Evolutionary conservation across 1,140 invertebrate genomes (phyloP), one percentile per base, ranked within the genome.

Genomic region (Macrocentrus cingulum): DNA sequence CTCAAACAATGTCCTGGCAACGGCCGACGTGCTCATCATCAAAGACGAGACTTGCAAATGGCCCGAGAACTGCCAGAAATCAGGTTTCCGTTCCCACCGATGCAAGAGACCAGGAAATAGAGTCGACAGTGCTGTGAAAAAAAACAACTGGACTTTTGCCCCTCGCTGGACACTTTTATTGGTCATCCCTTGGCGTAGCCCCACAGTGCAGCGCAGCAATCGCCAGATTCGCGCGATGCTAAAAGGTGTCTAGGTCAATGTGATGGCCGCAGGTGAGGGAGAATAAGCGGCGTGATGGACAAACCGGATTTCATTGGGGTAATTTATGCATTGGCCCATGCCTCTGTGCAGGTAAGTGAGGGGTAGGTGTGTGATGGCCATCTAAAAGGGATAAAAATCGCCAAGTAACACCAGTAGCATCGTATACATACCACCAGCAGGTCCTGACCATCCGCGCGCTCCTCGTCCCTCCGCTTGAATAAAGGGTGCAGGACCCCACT

Each of bases 81-180:
- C 76, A 77, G 75, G 76, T 79, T 79, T 79, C 76, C 66, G 75
- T 79, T 79, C 75, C 77, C 77, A 79, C 75, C 72, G 64, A 63
- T 63, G 49, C 13, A 57, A 25, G 34, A 53, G 37, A 44, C 59
- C 44, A 59, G 53, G 51, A 60, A 50, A 41, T 45, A 25, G 25
- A 29, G 42, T 13, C 22, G 37, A 22, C 9, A 52, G 36, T 48
- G 48, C n/a, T n/a, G 4, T 48, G 45, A 32, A 15, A 37, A 42
- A 53, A 18, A 23, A 34, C 25, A 46, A 29, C 8, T 9, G 41
- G 23, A 44, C 13, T 25, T 39, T 16, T 34, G 8, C 42, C 9
- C 19, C n/a, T 18, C n/a, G 34, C n/a, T 41, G 50, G 16, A 18
- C 41, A 44, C 16, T 39, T 8, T 3, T 8, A 2, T 52, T 74